Percentiles rank a stretch among this genome's conserved stretches.
These are phyloP conservation scores for Ficedula albicollis DNA, from an alignment of 2,797 vertebrate species.

Conservation along the genomic window DNA sequence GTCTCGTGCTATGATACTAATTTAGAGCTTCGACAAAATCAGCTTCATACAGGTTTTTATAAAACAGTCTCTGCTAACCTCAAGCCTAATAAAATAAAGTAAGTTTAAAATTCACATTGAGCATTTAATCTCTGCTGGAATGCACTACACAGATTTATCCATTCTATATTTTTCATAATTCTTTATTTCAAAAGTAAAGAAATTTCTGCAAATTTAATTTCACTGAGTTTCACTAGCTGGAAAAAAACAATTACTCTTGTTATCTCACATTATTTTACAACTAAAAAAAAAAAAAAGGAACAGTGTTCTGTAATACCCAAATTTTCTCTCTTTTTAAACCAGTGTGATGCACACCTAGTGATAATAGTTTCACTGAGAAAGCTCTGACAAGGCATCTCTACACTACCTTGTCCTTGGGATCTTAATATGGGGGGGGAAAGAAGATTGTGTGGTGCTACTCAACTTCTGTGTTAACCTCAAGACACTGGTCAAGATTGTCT, in stretches of 20 bases:
- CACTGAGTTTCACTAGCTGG: neutral
- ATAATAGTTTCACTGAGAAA: neutral
- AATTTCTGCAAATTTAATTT: neutral
- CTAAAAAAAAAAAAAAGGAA: neutral
- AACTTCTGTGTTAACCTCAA: neutral
- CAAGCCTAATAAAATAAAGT: neutral
- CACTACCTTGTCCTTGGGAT: neutral
- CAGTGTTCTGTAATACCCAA: rapidly evolving
- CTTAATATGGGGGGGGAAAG: neutral
- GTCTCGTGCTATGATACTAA: neutral
- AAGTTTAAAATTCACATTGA: neutral
- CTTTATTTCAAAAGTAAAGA: neutral
- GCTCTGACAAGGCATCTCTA: neutral
- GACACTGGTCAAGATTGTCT: neutral
- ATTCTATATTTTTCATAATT: neutral
- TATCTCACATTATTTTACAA: neutral
- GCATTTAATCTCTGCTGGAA: neutral
- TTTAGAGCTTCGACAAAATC: neutral
- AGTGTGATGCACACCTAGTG: neutral
- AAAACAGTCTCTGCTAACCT: neutral
- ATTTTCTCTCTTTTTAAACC: neutral
- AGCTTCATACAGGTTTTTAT: neutral
- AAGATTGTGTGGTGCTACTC: neutral
- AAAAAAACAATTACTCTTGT: neutral
- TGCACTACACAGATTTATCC: neutral